Percentiles rank a stretch among this genome's conserved stretches.
phyloP scores from a whole-genome alignment of 1,140 invertebrate genomes.

The Zaprionus ghesquierei region DNA sequence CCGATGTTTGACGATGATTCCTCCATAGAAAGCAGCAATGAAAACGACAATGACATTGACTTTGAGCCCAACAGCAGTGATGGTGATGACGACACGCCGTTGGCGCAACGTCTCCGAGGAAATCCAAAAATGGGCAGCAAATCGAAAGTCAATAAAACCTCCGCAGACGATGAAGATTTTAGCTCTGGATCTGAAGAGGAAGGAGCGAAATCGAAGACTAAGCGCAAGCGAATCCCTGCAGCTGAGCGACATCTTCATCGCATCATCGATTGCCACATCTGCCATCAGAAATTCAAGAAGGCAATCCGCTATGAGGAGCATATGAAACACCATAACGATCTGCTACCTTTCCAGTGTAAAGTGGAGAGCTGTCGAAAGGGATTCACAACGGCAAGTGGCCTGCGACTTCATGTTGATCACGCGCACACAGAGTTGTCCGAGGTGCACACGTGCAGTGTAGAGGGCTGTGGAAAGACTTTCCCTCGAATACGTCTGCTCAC shows the following conservation, averaged over 20 bases:
- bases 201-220: conserved; percentile 37
- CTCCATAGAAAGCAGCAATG: conserved; percentile 31
- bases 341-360: conserved; percentile 72
- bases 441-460: conserved; percentile 62
- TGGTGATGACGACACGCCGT: conserved; percentile 68
- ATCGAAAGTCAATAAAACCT: neutral
- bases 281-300: conserved; percentile 79
- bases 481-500: conserved; percentile 72
- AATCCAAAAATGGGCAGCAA: conserved; percentile 8
- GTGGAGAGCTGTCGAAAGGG: conserved; percentile 73
- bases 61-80: conserved; percentile 61
- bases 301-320: conserved; percentile 75
- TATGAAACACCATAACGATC: conserved; percentile 78
- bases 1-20: conserved; percentile 38
- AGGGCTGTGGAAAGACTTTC: conserved; percentile 74
- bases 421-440: conserved; percentile 71
- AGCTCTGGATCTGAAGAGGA: conserved; percentile 39
- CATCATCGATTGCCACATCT: conserved; percentile 77
- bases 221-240: conserved; percentile 54
- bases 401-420: conserved; percentile 74
- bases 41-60: conserved; percentile 45
- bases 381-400: conserved; percentile 73
- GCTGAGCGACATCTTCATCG: conserved; percentile 64
- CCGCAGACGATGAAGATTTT: conserved; percentile 13
- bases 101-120: conserved; percentile 55